Percentiles rank a stretch among this genome's conserved stretches.
phyloP scores from a whole-genome alignment of 2,113 vertebrate genomes.

The Tor tambroides region DNA sequence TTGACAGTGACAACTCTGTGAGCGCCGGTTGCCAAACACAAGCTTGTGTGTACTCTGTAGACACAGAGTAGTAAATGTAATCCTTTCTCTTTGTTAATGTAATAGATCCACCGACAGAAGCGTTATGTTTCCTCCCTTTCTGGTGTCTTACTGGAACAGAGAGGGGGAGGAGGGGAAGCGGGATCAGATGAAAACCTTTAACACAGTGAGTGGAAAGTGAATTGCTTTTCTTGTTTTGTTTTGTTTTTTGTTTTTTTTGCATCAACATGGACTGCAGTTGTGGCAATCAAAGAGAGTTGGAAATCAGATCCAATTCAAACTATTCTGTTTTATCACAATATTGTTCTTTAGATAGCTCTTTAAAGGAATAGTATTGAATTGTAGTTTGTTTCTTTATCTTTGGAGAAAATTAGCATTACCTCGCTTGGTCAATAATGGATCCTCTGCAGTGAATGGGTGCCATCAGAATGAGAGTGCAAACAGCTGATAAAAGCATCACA shows the following conservation, averaged over 20 bases:
- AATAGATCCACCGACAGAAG: not conserved
- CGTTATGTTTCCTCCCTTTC: slow-evolving; percentile 46
- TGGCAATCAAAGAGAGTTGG: not conserved
- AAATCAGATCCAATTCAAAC: not conserved
- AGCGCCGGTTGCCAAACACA: slow-evolving; percentile 35
- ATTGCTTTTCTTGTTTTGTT: not conserved
- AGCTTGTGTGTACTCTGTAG: slow-evolving; percentile 41
- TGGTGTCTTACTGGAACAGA: slow-evolving; percentile 38
- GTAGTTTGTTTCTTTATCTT: too few relatives aligned
- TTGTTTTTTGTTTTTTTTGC: not conserved
- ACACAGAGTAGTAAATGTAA: slow-evolving; percentile 43
- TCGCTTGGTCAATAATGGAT: too few relatives aligned
- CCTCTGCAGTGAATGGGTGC: too few relatives aligned
- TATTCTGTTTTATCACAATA: not conserved
- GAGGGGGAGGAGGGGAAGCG: slow-evolving; percentile 42
- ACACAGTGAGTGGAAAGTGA: slow-evolving; percentile 67
- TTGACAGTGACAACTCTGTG: slow-evolving; percentile 30
- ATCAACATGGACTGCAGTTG: not conserved
- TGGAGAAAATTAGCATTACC: too few relatives aligned
- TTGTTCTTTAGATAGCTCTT: too few relatives aligned
- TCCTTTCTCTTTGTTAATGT: slow-evolving; percentile 43
- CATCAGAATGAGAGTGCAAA: too few relatives aligned
- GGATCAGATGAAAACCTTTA: slow-evolving; percentile 66
- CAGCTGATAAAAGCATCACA: too few relatives aligned
- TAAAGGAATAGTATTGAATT: too few relatives aligned